These are phyloP conservation scores for Leptinotarsa lineolata DNA, from an alignment of 1,140 invertebrate species.

Conservation along the genomic window DNA sequence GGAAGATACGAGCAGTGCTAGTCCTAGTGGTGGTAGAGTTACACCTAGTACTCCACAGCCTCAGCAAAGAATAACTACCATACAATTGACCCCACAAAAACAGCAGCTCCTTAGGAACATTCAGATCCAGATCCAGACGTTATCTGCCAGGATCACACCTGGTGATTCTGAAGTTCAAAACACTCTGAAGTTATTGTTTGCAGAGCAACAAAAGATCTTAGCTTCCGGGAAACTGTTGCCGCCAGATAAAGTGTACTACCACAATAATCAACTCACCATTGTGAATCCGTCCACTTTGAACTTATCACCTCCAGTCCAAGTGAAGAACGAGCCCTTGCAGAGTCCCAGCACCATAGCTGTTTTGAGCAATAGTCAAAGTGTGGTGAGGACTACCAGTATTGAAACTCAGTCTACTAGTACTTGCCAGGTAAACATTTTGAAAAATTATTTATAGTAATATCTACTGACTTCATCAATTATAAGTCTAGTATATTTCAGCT, in stretches of 20 bases:
- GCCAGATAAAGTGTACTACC: constrained; percentile 57
- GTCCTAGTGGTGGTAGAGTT: background rate
- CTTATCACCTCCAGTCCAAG: constrained; percentile 33
- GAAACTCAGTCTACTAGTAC: constrained; percentile 30
- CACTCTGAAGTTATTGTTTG: constrained; percentile 61
- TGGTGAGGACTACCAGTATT: constrained; percentile 33
- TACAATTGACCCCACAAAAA: constrained; percentile 65
- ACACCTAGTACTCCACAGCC: constrained; percentile 39
- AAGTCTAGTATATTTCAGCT: too few relatives aligned
- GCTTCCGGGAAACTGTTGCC: constrained; percentile 66
- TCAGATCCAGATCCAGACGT: constrained; percentile 64
- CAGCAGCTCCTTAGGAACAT: constrained; percentile 64
- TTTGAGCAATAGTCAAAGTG: constrained; percentile 34
- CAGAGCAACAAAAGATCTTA: constrained; percentile 67
- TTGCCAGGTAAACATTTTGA: constrained; percentile 30
- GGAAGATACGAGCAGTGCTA: constrained; percentile 53
- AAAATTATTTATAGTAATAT: background rate
- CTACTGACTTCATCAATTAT: too few relatives aligned
- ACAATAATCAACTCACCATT: constrained; percentile 54
- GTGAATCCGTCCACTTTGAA: constrained; percentile 52
- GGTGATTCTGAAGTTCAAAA: constrained; percentile 57
- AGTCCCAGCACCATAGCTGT: constrained; percentile 30
- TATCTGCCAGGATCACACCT: constrained; percentile 58
- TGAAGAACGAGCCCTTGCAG: constrained; percentile 47
- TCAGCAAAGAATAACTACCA: constrained; percentile 50